Evolutionary conservation across 2,888 invertebrate genomes (phyloP), one percentile per base, ranked within the genome.

Genomic region (Himalopsyche anomala): DNA sequence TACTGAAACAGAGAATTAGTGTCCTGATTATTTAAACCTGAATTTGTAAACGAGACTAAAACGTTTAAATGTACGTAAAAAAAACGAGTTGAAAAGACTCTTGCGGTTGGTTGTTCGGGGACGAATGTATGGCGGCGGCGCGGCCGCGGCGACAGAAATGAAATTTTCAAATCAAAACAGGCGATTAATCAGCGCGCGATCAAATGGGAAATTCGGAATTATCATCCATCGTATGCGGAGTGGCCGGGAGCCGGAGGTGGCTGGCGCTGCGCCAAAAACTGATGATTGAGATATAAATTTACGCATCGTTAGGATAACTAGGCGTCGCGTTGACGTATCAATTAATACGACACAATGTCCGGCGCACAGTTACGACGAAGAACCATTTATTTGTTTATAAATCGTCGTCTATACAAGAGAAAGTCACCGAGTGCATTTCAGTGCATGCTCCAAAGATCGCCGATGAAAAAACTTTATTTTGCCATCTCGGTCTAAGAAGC

Each of bases 161-260:
- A 74, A 74, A 74, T 74, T 74, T 74, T 74, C 74, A 74, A 74
- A 74, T 74, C 74, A 74, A 74, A 28, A 74, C 74, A 38, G 36
- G 15, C 38, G 36, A 74, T 74, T 74, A 74, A 74, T 74, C 74
- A 74, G 12, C 38, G 74, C 5, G 38, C 38, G 15, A 74, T 74
- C 74, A 74, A 74, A 74, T 74, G 74, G 36, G 38, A 74, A 74
- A 62, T 62, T 62, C 62, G 62, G 15, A 62, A 74, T 74, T 74
- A 74, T 38, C 12, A 38, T 74, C 38, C 74, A 15, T 38, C 12
- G 74, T 28, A 0, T 12, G 74, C 19, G 12, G 28, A 36, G 69
- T 69, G 6, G 19, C 56, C n/a, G n/a, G 8, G 56, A 62, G 56
- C 56, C 5, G 56, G 5, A 51, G 51, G 3, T 11, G 15, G 74